Percentiles rank a stretch among this genome's conserved stretches.
Evolutionary conservation across 2,797 vertebrate species (phyloP).

Genomic region (Rhynchotus rufescens): DNA sequence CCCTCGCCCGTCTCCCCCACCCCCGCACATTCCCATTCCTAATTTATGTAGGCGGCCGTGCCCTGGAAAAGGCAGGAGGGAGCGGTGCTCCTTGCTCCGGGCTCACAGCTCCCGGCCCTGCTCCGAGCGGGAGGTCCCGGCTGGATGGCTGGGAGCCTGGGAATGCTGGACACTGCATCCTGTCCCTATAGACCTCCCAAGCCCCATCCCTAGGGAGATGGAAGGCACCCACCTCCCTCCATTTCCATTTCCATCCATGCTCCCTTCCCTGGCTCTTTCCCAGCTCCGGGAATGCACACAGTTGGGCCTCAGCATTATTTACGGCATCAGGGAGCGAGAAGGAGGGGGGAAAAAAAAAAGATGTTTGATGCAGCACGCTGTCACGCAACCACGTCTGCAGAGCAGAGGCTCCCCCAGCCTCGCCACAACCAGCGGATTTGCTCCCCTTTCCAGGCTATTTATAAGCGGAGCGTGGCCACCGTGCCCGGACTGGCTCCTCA

Average conservation of each 20-base stretch:
- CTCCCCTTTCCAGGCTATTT: slow-evolving; percentile 52
- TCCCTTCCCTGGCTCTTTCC: background rate
- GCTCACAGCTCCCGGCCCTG: background rate
- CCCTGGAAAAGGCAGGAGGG: slow-evolving; percentile 12
- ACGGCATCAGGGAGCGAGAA: background rate
- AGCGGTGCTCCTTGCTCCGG: background rate
- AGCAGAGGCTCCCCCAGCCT: background rate
- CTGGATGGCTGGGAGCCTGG: no score
- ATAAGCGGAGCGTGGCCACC: background rate
- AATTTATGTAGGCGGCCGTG: background rate
- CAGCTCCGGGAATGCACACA: background rate
- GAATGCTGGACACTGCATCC: background rate
- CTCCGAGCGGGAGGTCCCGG: background rate
- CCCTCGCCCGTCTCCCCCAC: background rate
- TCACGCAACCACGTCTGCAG: background rate
- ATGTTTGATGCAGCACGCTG: background rate
- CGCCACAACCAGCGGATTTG: background rate
- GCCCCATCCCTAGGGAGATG: background rate
- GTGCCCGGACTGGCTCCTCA: background rate
- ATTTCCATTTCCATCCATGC: background rate
- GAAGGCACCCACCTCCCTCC: background rate
- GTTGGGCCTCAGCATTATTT: background rate
- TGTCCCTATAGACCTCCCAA: background rate
- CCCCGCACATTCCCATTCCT: background rate
- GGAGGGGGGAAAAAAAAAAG: background rate